Conservation (phyloP, 2,797 vertebrate species). For the Takifugu rubripes region DNA sequence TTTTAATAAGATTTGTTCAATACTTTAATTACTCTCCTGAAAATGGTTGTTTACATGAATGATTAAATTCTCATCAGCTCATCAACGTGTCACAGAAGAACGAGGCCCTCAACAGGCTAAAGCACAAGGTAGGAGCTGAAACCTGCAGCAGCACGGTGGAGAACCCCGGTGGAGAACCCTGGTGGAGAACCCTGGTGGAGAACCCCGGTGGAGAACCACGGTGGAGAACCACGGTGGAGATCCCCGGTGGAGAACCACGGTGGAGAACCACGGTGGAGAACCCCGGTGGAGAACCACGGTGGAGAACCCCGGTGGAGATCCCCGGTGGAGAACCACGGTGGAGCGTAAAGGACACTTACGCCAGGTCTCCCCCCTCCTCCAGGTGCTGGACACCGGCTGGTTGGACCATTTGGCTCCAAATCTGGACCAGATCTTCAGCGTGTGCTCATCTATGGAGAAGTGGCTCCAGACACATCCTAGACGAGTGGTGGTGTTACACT, state of each 20-base stretch:
- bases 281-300: too few relatives aligned
- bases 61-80: conserved; percentile 67
- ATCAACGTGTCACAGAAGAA: conserved; percentile 88
- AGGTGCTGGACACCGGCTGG: conserved; percentile 90
- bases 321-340: too few relatives aligned
- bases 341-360: too few relatives aligned
- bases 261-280: too few relatives aligned
- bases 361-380: conserved; percentile 7
- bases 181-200: too few relatives aligned
- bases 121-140: conserved; percentile 79
- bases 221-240: too few relatives aligned
- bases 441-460: conserved; percentile 85
- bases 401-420: conserved; percentile 82
- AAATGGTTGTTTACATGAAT: not conserved
- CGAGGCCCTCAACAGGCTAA: conserved; percentile 77
- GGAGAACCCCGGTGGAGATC: too few relatives aligned
- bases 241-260: too few relatives aligned
- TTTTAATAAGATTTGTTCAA: not conserved
- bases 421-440: conserved; percentile 84
- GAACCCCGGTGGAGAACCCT: too few relatives aligned
- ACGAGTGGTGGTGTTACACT: conserved; percentile 87
- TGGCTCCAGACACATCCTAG: conserved; percentile 84
- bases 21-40: not conserved
- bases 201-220: too few relatives aligned
- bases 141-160: too few relatives aligned